These are phyloP conservation scores for Spilosoma lubricipeda DNA, from an alignment of 2,888 invertebrate species.

Conservation along the genomic window DNA sequence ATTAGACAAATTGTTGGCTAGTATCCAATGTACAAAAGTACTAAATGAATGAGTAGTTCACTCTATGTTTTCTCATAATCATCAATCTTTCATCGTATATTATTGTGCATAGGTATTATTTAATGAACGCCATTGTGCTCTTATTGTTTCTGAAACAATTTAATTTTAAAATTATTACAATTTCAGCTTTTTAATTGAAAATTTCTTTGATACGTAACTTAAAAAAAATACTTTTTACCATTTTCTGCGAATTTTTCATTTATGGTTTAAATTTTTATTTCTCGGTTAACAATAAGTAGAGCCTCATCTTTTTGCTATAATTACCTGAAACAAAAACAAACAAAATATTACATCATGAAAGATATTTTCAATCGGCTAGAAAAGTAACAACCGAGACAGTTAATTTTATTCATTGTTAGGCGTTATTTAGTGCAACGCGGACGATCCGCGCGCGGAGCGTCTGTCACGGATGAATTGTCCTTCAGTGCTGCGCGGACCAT, in stretches of 20 bases:
- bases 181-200: no score
- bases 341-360: not conserved
- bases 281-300: not conserved
- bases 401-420: no score
- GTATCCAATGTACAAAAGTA: not conserved
- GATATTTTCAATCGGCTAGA: not conserved
- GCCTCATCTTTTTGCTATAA: not conserved
- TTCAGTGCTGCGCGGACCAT: no score
- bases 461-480: no score
- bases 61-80: not conserved
- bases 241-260: not conserved
- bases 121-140: not conserved
- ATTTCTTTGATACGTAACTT: no score
- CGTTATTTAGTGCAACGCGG: no score
- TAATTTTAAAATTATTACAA: no score
- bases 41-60: not conserved
- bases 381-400: not conserved
- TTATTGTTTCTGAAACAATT: no score
- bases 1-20: slow-evolving; percentile 5
- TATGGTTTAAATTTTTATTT: not conserved
- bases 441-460: no score
- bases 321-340: slow-evolving; percentile 12
- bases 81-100: not conserved
- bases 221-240: not conserved
- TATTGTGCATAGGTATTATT: not conserved